A percentile compares a stretch with the other conserved stretches of the same genome.
Conservation (phyloP, 2,888 invertebrate genomes). For the Luperina testacea region DNA sequence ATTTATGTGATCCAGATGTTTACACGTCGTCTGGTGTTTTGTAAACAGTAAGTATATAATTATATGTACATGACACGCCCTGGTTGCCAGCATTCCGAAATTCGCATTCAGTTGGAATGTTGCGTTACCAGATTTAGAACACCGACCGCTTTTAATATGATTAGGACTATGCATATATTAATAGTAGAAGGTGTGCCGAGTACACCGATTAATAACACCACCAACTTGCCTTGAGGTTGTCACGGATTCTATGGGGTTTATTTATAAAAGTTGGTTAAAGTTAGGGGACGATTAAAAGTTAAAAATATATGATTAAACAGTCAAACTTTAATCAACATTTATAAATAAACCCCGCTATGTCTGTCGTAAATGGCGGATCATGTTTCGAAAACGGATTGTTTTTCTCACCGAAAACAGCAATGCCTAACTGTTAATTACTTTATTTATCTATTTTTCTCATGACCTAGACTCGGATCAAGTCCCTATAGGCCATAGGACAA, state of each 20-base stretch:
- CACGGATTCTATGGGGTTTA: neutral
- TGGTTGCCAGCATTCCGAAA: constrained; percentile 57
- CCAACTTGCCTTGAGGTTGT: constrained; percentile 20
- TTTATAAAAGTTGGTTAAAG: neutral
- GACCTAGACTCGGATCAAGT: neutral
- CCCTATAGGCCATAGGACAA: neutral
- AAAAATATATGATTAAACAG: neutral
- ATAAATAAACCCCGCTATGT: neutral
- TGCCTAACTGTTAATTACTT: neutral
- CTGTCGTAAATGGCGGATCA: neutral
- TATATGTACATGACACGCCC: constrained; percentile 54
- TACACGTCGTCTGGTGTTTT: constrained; percentile 40
- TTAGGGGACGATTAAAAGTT: neutral
- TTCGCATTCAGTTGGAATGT: constrained; percentile 52
- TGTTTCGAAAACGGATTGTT: neutral
- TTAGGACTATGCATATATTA: constrained; percentile 47
- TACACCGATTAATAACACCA: constrained; percentile 1
- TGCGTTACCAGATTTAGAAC: constrained; percentile 49
- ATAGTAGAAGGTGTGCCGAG: constrained; percentile 15
- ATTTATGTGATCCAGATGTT: constrained; percentile 48
- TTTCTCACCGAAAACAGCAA: neutral
- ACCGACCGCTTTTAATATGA: constrained; percentile 42
- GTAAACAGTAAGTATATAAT: constrained; percentile 42
- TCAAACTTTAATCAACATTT: too few relatives aligned
- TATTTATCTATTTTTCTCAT: neutral